Percentiles rank a stretch among this genome's conserved stretches.
These are phyloP conservation scores for Parazoanthus swiftii DNA, from an alignment of 92 coral and sea anemone genomes.

Conservation along the genomic window DNA sequence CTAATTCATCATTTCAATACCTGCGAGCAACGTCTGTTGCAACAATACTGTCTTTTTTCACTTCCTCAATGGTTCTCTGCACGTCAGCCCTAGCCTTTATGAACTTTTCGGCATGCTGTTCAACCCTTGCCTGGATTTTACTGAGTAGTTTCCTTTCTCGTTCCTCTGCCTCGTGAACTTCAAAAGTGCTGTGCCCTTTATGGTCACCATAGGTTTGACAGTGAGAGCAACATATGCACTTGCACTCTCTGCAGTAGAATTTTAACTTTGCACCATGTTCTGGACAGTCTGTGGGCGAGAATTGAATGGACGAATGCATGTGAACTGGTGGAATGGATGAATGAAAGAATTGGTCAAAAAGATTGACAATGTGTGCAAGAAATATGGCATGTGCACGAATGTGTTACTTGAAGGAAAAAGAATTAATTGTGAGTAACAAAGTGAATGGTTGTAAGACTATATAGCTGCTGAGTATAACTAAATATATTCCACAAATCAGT, in stretches of 20 bases:
- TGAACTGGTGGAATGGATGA: neutral
- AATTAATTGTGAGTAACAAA: neutral
- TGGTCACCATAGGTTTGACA: slow-evolving; percentile 83
- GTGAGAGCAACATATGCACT: slow-evolving; percentile 74
- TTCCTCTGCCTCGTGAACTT: slow-evolving; percentile 95
- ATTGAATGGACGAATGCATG: slow-evolving; percentile 8
- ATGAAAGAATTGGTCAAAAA: slow-evolving; percentile 9
- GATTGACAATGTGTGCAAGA: neutral
- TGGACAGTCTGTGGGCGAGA: slow-evolving; percentile 67
- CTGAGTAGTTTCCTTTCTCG: slow-evolving; percentile 69
- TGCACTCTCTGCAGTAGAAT: slow-evolving; percentile 90
- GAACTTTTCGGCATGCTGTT: slow-evolving; percentile 83
- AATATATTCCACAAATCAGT: too few relatives aligned
- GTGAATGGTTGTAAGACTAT: too few relatives aligned
- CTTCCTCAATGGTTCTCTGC: slow-evolving; percentile 81
- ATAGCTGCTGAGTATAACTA: too few relatives aligned
- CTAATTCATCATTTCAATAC: neutral
- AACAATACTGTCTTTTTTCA: slow-evolving; percentile 69
- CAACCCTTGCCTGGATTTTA: slow-evolving; percentile 75
- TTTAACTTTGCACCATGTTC: slow-evolving; percentile 83
- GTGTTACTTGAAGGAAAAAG: neutral
- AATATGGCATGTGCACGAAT: neutral
- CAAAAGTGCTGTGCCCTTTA: slow-evolving; percentile 84
- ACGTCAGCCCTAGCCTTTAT: slow-evolving; percentile 94
- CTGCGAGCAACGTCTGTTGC: slow-evolving; percentile 71